Base-by-base conservation (phyloP, 2,797 vertebrate species). In the Myotis daubentonii region DNA sequence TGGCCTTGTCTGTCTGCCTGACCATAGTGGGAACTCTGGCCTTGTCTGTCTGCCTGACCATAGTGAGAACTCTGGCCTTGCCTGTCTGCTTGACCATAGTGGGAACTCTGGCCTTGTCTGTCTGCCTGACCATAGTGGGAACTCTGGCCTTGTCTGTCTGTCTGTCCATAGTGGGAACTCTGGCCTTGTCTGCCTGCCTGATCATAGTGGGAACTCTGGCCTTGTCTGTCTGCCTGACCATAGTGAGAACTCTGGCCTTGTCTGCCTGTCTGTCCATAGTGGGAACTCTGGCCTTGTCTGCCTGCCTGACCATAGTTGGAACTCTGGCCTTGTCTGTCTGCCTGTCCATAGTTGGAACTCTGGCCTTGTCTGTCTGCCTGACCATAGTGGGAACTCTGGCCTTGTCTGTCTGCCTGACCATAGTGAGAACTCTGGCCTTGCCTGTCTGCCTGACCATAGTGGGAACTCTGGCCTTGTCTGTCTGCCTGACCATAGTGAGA, bases 401-500 rank as follows among this genome's bases (percentile, higher is more conserved):
- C 51, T 36, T 30, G 30, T 30, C 66, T 72, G 9, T 36, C 38
- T 72, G 20, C 9, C 38, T 72, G 70, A 0, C 25, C 80, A 44
- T 33, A 66, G 1, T 83, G 70, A 0, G 8, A 71, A 47, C 6
- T 33, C 53, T 81, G 84, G 0, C 44, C 15, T 70, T 80, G 55
- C 36, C 75, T 89, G 33, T 57, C 55, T 68, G 12, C 33, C 20
- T 96, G 75, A 0, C 4, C 51, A n/a, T 30, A 55, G 0, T 44
- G 53, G 0, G n/a, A 78, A 16, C 1, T 11, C 28, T 36, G 55
- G 0, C 1, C 41, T 30, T 81, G 74, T 16, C 71, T 92, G 1
- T 47, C 85, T 79, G 10, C 3, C 51, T 95, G 91, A 0, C 4
- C 15, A 22, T 15, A 28, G 0, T 20, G 83, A 0, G 0, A 23